A percentile compares a stretch with the other conserved stretches of the same genome.
These are phyloP conservation scores for Calidris pugnax DNA, from an alignment of 2,113 vertebrate species.

Conservation along the genomic window DNA sequence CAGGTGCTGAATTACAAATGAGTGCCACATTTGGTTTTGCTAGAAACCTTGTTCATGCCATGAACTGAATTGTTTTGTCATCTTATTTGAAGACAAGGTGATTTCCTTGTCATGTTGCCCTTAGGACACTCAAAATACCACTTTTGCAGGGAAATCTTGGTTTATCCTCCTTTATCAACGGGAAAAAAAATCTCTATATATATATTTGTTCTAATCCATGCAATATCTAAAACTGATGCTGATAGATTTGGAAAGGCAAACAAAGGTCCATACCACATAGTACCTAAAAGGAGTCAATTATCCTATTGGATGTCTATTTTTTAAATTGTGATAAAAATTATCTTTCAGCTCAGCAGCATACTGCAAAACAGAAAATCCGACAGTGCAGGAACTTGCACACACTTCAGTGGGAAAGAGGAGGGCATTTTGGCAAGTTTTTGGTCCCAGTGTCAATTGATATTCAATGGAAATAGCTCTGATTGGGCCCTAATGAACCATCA, in stretches of 20 bases:
- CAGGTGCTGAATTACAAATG: not conserved
- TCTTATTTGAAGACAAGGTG: not conserved
- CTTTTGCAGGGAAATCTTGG: not conserved
- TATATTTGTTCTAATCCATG: not conserved
- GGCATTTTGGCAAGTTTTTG: not conserved
- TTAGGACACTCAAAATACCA: not conserved
- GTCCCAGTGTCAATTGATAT: not conserved
- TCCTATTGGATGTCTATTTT: not conserved
- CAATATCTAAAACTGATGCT: not conserved
- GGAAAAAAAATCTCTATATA: no score
- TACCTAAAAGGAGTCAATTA: not conserved
- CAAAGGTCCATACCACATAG: not conserved
- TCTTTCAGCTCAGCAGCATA: not conserved
- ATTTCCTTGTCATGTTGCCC: not conserved
- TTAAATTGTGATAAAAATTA: not conserved
- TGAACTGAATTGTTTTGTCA: not conserved
- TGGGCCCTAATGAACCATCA: not conserved
- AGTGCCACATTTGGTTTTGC: not conserved
- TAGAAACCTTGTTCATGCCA: not conserved
- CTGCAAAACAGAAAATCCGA: not conserved
- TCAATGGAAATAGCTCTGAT: not conserved
- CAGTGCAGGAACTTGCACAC: not conserved
- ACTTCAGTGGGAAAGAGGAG: not conserved
- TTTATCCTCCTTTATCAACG: not conserved
- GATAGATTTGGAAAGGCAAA: not conserved